A percentile compares a stretch with the other conserved stretches of the same genome.
Evolutionary conservation across 1,140 invertebrate species (phyloP).

Genomic region (Sinonovacula constricta): DNA sequence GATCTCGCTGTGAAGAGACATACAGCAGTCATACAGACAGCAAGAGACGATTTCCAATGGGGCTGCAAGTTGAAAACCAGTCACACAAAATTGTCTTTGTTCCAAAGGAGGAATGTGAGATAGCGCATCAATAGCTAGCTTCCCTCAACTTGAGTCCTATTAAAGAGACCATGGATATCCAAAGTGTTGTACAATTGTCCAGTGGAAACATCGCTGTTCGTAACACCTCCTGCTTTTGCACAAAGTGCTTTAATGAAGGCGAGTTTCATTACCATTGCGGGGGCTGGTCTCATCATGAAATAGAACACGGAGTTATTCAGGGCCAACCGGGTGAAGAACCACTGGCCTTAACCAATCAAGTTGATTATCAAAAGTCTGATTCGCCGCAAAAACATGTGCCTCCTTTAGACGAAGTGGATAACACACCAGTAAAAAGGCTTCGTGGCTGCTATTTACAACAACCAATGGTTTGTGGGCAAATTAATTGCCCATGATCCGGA

Average conservation of each 20-base stretch:
- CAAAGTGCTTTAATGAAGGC: too few relatives aligned
- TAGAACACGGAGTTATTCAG: not conserved
- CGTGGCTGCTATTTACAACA: constrained; percentile 21
- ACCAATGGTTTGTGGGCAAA: constrained; percentile 9
- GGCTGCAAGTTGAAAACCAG: not conserved
- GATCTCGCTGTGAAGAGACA: not conserved
- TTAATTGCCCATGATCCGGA: too few relatives aligned
- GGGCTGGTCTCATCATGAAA: not conserved
- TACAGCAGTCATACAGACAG: too few relatives aligned
- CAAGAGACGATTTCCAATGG: constrained; percentile 10
- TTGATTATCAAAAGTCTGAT: too few relatives aligned
- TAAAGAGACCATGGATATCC: constrained; percentile 19
- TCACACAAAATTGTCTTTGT: not conserved
- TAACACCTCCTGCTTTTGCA: too few relatives aligned
- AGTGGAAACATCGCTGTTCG: too few relatives aligned
- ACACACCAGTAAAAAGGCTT: not conserved
- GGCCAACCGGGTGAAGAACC: too few relatives aligned
- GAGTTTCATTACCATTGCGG: not conserved
- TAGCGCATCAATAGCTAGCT: too few relatives aligned
- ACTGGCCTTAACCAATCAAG: too few relatives aligned
- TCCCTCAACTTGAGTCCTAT: not conserved
- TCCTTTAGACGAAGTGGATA: not conserved
- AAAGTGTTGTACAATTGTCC: too few relatives aligned
- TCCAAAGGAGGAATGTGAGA: too few relatives aligned
- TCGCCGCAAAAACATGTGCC: too few relatives aligned